A percentile compares a stretch with the other conserved stretches of the same genome.
Conservation (phyloP, 2,797 vertebrate genomes). For the Melanotaenia boesemani region DNA sequence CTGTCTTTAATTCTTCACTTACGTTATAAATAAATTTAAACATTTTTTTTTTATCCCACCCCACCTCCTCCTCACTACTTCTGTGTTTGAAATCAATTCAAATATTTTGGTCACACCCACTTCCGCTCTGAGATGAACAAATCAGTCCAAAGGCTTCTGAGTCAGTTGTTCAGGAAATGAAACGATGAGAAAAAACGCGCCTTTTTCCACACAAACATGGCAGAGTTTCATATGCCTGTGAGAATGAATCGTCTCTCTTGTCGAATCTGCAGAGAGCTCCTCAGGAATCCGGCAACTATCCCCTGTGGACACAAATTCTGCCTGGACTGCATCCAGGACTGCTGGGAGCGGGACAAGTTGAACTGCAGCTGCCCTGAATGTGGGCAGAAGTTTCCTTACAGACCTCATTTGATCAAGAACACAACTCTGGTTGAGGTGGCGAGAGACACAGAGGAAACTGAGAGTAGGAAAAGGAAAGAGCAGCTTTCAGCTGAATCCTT, state of each 20-base stretch:
- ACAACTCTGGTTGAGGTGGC: slow-evolving; percentile 24
- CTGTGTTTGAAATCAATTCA: background rate
- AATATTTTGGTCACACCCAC: slow-evolving; percentile 39
- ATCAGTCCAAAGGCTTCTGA: background rate
- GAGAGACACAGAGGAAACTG: background rate
- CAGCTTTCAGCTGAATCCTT: background rate
- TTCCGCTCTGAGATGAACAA: background rate
- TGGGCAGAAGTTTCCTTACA: background rate
- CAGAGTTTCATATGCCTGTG: background rate
- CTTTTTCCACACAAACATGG: slow-evolving; percentile 23
- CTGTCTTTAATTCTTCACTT: no score
- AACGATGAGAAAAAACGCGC: slow-evolving; percentile 6
- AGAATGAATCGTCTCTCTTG: slow-evolving; percentile 27
- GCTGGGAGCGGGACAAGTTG: background rate
- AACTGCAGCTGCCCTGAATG: slow-evolving; percentile 44
- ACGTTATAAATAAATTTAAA: background rate
- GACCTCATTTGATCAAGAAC: slow-evolving; percentile 23
- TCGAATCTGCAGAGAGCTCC: slow-evolving; percentile 12
- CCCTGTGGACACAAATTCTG: slow-evolving; percentile 56
- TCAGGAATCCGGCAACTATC: slow-evolving; percentile 30
- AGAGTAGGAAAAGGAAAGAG: background rate
- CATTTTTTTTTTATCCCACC: background rate
- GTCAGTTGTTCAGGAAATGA: slow-evolving; percentile 27
- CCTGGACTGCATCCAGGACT: slow-evolving; percentile 32
- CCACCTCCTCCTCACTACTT: background rate